A percentile compares a stretch with the other conserved stretches of the same genome.
Evolutionary conservation across 2,113 vertebrate species (phyloP).

Genomic region (Tylochromis polylepis): DNA sequence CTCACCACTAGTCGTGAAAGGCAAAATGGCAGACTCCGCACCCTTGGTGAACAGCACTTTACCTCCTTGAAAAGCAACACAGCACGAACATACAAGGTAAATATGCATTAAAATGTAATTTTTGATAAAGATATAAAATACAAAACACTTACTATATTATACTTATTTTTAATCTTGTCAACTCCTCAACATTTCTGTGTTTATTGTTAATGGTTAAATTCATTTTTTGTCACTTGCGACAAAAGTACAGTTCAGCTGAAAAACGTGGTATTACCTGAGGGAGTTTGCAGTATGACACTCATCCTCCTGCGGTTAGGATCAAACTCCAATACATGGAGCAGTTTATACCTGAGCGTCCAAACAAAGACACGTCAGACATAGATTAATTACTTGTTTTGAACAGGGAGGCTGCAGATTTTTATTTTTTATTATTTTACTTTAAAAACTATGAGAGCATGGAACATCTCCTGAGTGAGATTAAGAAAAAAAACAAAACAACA

Average conservation of each 20-base stretch:
- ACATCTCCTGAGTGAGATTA: background rate
- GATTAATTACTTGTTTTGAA: background rate
- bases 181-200: background rate
- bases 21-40: slow-evolving; percentile 92
- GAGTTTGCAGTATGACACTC: slow-evolving; percentile 92
- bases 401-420: background rate
- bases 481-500: background rate
- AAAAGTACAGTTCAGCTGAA: background rate
- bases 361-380: background rate
- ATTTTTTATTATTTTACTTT: background rate
- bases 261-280: slow-evolving; percentile 76
- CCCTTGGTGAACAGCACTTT: slow-evolving; percentile 93
- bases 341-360: slow-evolving; percentile 79
- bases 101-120: background rate
- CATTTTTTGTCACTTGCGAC: background rate
- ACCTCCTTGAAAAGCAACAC: slow-evolving; percentile 72
- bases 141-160: background rate
- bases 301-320: slow-evolving; percentile 91
- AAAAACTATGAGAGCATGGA: background rate
- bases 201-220: background rate
- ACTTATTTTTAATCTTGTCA: background rate
- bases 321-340: slow-evolving; percentile 93
- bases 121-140: background rate
- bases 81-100: background rate
- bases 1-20: slow-evolving; percentile 83